These are phyloP conservation scores for Pocota personata DNA, from an alignment of 2,888 invertebrate species.

Conservation along the genomic window DNA sequence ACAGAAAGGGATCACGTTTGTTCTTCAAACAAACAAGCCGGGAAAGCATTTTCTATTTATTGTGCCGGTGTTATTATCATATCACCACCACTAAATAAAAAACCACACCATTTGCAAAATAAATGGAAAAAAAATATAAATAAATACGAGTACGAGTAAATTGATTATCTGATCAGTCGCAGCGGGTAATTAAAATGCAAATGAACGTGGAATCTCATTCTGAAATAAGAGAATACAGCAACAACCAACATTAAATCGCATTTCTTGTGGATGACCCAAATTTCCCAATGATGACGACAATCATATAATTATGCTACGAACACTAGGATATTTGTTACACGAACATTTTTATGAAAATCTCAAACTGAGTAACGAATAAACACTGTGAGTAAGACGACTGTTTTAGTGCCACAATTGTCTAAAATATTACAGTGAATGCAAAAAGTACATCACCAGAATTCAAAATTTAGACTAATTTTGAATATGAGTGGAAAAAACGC, in stretches of 20 bases:
- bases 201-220: conserved; percentile 21
- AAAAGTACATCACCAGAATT: background rate
- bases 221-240: conserved; percentile 4
- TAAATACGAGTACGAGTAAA: background rate
- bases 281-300: conserved; percentile 64
- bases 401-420: background rate
- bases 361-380: conserved; percentile 32
- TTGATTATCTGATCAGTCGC: background rate
- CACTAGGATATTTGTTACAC: conserved; percentile 38
- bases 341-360: conserved; percentile 52
- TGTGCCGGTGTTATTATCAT: background rate
- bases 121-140: conserved; percentile 8
- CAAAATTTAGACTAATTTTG: background rate
- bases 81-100: conserved; percentile 17
- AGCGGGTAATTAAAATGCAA: conserved; percentile 40
- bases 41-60: background rate
- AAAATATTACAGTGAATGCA: background rate
- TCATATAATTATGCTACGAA: conserved; percentile 44
- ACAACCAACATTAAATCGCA: conserved; percentile 2
- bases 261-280: conserved; percentile 57
- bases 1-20: background rate
- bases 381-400: conserved; percentile 28
- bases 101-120: conserved; percentile 29
- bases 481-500: no score
- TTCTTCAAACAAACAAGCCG: background rate